These are phyloP conservation scores for Homalodisca vitripennis DNA, from an alignment of 1,140 invertebrate genomes.

Conservation along the genomic window DNA sequence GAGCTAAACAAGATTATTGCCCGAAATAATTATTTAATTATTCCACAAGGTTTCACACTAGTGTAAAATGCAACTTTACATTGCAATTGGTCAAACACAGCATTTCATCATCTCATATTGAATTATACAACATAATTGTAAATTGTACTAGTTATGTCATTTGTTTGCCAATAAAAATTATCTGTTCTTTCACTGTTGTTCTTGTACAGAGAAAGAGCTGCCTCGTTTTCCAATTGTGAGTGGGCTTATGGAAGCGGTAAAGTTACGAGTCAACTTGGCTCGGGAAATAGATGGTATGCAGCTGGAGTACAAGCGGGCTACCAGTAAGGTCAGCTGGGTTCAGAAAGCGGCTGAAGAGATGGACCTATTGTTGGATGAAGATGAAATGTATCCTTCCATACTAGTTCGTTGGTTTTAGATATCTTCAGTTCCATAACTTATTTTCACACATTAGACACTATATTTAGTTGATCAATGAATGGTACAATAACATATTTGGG, in stretches of 20 bases:
- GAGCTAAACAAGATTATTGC: no score
- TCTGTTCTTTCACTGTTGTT: no score
- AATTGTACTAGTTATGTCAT: no score
- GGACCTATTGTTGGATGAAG: slow-evolving; percentile 83
- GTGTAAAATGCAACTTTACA: no score
- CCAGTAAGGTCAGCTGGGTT: slow-evolving; percentile 71
- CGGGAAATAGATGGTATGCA: slow-evolving; percentile 75
- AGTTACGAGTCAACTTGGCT: slow-evolving; percentile 72
- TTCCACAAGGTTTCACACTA: no score
- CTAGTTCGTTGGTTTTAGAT: slow-evolving; percentile 26
- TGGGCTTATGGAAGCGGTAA: slow-evolving; percentile 62
- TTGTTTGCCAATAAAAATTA: no score
- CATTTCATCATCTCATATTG: no score
- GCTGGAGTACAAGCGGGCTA: slow-evolving; percentile 63
- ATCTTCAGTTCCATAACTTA: not conserved
- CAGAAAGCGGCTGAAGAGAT: slow-evolving; percentile 79
- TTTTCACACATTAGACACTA: not conserved
- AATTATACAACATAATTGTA: no score
- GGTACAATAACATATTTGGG: not conserved
- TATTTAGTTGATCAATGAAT: not conserved
- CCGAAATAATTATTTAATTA: no score
- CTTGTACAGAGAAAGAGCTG: slow-evolving; percentile 70
- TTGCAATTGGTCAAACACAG: no score
- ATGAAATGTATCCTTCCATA: slow-evolving; percentile 67
- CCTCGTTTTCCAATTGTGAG: slow-evolving; percentile 78